Evolutionary conservation across 2,113 vertebrate genomes (phyloP).

Genomic region (Cairina moschata): DNA sequence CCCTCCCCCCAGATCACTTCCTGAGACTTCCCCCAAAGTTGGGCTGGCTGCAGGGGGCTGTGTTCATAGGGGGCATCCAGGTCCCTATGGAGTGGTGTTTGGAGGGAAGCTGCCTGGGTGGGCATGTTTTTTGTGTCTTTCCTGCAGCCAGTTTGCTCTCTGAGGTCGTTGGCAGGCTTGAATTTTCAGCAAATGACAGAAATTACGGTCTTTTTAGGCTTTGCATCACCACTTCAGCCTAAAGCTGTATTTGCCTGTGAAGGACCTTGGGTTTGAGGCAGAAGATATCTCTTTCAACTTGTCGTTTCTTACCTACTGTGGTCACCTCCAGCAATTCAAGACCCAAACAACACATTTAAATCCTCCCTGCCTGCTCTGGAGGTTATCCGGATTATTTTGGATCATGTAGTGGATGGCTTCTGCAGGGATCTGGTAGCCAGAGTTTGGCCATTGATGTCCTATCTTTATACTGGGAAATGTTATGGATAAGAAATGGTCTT

Average conservation of each 20-base stretch:
- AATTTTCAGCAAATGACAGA: neutral
- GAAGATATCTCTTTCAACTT: neutral
- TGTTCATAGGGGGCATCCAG: neutral
- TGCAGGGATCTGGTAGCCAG: neutral
- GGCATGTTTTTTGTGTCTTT: neutral
- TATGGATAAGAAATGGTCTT: neutral
- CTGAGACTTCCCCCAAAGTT: conserved; percentile 8
- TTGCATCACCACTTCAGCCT: neutral
- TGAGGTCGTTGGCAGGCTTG: neutral
- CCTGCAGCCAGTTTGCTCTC: neutral
- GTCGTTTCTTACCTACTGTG: neutral
- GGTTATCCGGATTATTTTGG: neutral
- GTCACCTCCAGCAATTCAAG: neutral
- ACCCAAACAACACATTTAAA: neutral
- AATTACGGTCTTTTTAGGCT: neutral
- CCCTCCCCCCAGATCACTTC: conserved; percentile 16
- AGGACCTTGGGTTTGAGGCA: neutral
- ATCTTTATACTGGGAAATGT: neutral
- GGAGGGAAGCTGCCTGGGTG: neutral
- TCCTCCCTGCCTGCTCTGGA: rapidly evolving
- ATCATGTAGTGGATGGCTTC: rapidly evolving
- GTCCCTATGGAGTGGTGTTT: neutral
- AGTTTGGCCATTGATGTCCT: rapidly evolving
- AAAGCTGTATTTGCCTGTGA: neutral
- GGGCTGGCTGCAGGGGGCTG: neutral